These are phyloP conservation scores for Gymnorhina tibicen DNA, from an alignment of 2,113 vertebrate genomes.

Conservation along the genomic window DNA sequence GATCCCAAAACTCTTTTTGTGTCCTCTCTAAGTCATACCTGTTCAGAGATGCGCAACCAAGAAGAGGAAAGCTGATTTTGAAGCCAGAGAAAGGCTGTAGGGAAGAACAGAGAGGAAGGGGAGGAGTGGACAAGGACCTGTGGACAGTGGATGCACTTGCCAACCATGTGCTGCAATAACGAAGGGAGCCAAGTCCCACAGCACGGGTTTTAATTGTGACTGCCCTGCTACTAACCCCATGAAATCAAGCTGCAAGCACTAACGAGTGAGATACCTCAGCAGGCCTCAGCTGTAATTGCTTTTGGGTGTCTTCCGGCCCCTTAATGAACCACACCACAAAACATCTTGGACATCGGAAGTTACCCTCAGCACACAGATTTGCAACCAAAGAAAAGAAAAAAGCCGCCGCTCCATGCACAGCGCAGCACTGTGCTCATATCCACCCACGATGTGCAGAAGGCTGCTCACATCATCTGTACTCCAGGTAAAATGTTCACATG, in stretches of 20 bases:
- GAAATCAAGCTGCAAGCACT: not conserved
- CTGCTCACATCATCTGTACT: not conserved
- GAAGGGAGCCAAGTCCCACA: not conserved
- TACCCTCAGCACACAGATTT: not conserved
- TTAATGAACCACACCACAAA: not conserved
- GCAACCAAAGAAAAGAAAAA: not conserved
- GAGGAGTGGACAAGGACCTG: not conserved
- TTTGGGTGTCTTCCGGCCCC: not conserved
- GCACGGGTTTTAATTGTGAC: rapidly evolving
- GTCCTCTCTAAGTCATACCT: not conserved
- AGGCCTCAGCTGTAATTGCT: not conserved
- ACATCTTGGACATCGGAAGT: rapidly evolving
- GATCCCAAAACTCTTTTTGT: not conserved
- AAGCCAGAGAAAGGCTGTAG: not conserved
- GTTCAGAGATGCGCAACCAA: not conserved
- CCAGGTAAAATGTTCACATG: not conserved
- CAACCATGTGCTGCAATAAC: rapidly evolving
- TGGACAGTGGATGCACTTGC: rapidly evolving
- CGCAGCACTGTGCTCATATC: not conserved
- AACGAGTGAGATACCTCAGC: not conserved
- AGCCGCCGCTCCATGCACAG: rapidly evolving
- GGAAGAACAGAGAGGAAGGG: not conserved
- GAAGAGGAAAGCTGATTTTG: not conserved
- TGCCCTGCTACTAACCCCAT: not conserved
- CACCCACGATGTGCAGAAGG: not conserved